Base-by-base conservation (phyloP, 2,888 invertebrate species). In the Chironomus riparius region DNA sequence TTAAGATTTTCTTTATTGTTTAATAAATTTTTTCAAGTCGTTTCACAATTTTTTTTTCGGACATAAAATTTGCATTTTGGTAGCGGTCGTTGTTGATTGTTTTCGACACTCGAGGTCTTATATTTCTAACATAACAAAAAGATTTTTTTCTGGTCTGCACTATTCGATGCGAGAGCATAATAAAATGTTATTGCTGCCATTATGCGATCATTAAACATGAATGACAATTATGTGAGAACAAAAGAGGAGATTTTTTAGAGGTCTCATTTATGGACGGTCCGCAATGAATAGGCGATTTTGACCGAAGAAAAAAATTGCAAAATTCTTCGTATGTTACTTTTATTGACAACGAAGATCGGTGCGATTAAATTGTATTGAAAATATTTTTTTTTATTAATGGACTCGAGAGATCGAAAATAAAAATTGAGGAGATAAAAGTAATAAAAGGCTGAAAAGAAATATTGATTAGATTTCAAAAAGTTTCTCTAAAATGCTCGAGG, bases 161-260 rank as follows among this genome's bases (percentile, higher is more conserved):
- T 5, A 28, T 28, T 28, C 28, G 28, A 28, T 38, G 38, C 38
- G 10, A 38, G 38, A 38, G 7, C 38, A 38, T 38, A 38, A 38
- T 38, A 38, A 10, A 10, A 7, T 18, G n/a, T 56, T 56, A 56
- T 56, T 56, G 15, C 18, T 56, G 56, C 56, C 18, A 15, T 56
- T 56, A 18, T 70, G 24, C 18, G 70, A 70, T 70, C 70, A 70
- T 70, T 70, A 70, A 70, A 56, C 70, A 70, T 70, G 70, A 70
- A 70, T 50, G 70, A 48, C 56, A 70, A 70, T 70, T 50, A 48
- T 15, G 70, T 18, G 56, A 56, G 47, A 70, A 70, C 70, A 70
- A 70, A 50, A 50, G 70, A 13, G 5, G 65, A 65, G 15, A 56
- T 56, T 65, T 24, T 21, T 21, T 24, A 24, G 21, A 65, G 65